Evolutionary conservation across 2,797 vertebrate species (phyloP), one percentile per base, ranked within the genome.

Genomic region (Tachyglossus aculeatus): DNA sequence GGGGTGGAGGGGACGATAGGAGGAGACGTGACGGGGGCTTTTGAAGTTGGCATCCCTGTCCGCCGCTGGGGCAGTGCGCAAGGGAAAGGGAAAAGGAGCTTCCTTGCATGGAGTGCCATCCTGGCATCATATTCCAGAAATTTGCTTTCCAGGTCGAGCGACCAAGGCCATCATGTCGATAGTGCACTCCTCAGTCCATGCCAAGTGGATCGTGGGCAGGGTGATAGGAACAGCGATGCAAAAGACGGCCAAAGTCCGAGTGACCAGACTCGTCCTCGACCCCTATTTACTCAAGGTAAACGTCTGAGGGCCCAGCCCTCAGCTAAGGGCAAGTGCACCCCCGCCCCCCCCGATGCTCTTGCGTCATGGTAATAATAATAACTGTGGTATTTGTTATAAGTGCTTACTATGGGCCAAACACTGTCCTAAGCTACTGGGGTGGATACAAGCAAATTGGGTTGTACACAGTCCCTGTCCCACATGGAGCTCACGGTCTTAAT

Each of bases 201-300:
- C 97, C 21, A 97, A 93, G 84, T 99, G 97, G 97, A 86, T 99
- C 57, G 95, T 98, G 21, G 98, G 98, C 44, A 96, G 90, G 86
- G 98, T 99, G 0, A 95, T 98, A 40, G 97, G 98, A 41, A 99
- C 97, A 67, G 97, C 98, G 79, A 99, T 99, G 96, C 72, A 40
- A 22, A 97, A 96, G 83, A 99, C 97, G 1, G 96, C 97, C 15
- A 99, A 99, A 94, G 98, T 99, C 68, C 92, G 96, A 84, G 96
- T 96, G 8, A 99, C 96, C 0, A 94, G 98, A 67, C 94, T 99
- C 8, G 96, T 97, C 55, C 82, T 99, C 77, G 96, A 99, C 83
- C 93, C 93, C 1, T 97, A 97, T 79, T 92, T 99, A 74, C 88
- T 97, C 4, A 99, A 99, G 97, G 85, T 87, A 57, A 81, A 75